Evolutionary conservation across 2,797 vertebrate species (phyloP).

Genomic region (Brachyalestes nurse): DNA sequence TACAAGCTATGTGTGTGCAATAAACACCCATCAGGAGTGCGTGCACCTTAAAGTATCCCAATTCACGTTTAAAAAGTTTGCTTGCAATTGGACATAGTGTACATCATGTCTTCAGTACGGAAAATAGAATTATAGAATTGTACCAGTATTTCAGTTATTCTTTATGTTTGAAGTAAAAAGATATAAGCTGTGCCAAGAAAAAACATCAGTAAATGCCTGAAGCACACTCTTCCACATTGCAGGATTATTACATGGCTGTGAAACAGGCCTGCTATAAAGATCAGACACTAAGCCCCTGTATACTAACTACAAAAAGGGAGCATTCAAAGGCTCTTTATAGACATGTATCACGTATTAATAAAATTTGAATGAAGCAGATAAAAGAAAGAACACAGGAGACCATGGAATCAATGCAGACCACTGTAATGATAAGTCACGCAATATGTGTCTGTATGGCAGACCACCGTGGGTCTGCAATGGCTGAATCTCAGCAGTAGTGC

Average conservation of each 20-base stretch:
- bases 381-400: neutral
- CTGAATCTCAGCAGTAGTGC: neutral
- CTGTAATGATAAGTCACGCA: neutral
- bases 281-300: slow-evolving; percentile 3
- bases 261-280: neutral
- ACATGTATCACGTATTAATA: neutral
- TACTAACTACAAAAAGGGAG: neutral
- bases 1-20: neutral
- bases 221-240: neutral
- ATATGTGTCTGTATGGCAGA: neutral
- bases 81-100: neutral
- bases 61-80: neutral
- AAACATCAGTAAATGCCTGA: neutral
- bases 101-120: neutral
- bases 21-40: neutral
- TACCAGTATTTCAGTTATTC: neutral
- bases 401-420: neutral
- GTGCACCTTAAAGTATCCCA: neutral
- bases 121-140: neutral
- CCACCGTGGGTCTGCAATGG: neutral
- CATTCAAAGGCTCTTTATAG: slow-evolving; percentile 2
- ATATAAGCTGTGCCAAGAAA: neutral
- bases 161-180: neutral
- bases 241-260: neutral
- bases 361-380: neutral